Conservation (phyloP, 2,113 vertebrate genomes). For the Calidris pugnax region DNA sequence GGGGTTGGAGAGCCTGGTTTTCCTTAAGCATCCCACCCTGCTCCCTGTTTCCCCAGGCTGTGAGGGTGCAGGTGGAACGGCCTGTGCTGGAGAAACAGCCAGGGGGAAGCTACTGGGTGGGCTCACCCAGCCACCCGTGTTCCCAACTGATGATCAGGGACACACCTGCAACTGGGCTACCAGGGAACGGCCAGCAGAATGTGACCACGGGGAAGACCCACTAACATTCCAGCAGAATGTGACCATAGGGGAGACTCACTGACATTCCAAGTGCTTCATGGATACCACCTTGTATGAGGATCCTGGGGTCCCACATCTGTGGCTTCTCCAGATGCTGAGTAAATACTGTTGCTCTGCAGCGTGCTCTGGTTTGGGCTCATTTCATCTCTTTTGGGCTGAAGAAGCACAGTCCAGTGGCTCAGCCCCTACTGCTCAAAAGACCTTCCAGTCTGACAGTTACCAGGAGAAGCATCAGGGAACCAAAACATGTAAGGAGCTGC, state of each 20-base stretch:
- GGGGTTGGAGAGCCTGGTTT: not conserved
- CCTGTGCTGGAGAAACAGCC: not conserved
- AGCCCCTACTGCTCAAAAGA: not conserved
- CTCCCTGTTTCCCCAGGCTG: accelerated
- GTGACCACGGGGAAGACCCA: not conserved
- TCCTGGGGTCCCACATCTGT: no score
- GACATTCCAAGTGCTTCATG: not conserved
- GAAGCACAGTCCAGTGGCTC: not conserved
- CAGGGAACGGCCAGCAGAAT: not conserved
- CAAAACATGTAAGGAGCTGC: not conserved
- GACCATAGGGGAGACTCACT: not conserved
- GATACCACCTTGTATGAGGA: accelerated
- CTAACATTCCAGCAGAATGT: not conserved
- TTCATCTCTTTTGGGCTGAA: not conserved
- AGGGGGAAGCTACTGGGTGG: not conserved
- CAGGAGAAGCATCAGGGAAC: not conserved
- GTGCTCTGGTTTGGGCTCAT: not conserved
- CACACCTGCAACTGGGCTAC: not conserved
- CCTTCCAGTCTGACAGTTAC: not conserved
- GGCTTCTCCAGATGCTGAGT: not conserved
- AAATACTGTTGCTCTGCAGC: not conserved
- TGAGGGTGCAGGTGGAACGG: not conserved
- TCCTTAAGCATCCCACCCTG: not conserved
- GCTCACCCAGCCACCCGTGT: accelerated
- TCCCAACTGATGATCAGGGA: not conserved